Base-by-base conservation (phyloP, 2,888 invertebrate genomes). In the Arctia plantaginis region DNA sequence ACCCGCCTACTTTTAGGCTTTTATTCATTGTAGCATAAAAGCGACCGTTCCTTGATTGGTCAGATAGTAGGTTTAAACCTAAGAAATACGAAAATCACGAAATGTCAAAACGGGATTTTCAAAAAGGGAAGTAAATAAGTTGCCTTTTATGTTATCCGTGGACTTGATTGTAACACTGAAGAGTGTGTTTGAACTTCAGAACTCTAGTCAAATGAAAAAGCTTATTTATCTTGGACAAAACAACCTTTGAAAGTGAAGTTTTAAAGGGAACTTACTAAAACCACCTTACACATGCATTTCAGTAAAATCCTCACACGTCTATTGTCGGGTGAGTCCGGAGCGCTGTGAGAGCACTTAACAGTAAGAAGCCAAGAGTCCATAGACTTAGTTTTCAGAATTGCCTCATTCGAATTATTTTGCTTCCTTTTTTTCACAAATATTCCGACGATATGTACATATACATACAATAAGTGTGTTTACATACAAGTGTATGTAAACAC, bases 311-410 rank as follows among this genome's bases (percentile, higher is more conserved):
- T 55, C 23, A 35, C 65, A 66, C 71, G 55, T 51, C 47, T 72
- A 67, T 72, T 66, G 66, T 67, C 47, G 64, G 41, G 3, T 65
- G 35, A 44, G 62, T 70, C 44, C 10, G 41, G 47, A 66, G 55
- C 41, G 30, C 33, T 41, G 41, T 30, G 15, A 72, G 59, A 67
- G 41, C 72, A 72, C 72, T 72, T 72, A 55, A 27, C 66, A 51
- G 66, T 35, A 35, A 39, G 66, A 55, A 66, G 55, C 39, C 59
- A 66, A 72, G 72, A 44, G 72, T 41, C n/a, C 66, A 47, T 65
- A 0, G 59, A 41, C 59, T 39, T 47, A 33, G 41, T 59, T 67
- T 66, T 67, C 27, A 30, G 39, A 71, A 71, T 71, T 71, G 33
- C 71, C 47, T 65, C 64, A 47, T 33, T 65, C 47, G 47, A 70